Base-by-base conservation (phyloP, 2,888 invertebrate species). In the Pedicia rivosa region DNA sequence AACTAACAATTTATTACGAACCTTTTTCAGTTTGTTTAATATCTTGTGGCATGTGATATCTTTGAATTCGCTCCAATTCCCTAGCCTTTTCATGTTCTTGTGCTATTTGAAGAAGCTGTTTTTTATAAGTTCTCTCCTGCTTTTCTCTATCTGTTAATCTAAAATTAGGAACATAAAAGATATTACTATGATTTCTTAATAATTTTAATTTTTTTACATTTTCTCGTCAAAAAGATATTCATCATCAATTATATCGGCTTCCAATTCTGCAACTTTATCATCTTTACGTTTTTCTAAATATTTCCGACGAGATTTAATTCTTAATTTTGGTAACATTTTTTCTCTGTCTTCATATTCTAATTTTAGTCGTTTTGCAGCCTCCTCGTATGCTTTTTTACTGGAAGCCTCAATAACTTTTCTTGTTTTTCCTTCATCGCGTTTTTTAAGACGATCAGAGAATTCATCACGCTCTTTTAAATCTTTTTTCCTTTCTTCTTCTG, bases 221-320 rank as follows among this genome's bases (percentile, higher is more conserved):
- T 78, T 74, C 44, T 87, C 86, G 37, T 83, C 80, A 59, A 95
- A 98, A 1, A 95, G 68, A 55, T 86, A 90, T 59, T 95, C 92
- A 65, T 98, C 98, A 59, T 99, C 98, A 32, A 76, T 65, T 40
- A 99, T 86, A 53, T 94, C 92, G 5, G 81, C 86, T 62, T 95
- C 95, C 35, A 99, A 63, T 57, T 98, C 95, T 8, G 82, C 75
- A 24, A 97, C 74, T 65, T 98, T 98, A 54, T 98, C 97, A 40
- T 83, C 88, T 60, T 94, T 92, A 31, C 98, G 71, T 59, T 97
- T 98, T 54, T 86, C 84, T 47, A 99, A 68, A 59, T 99, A 98
- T 51, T 88, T 83, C 32, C 94, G 67, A 17, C 98, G 72, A 0
- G 97, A 95, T 54, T 92, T 83, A 13, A 91, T 68, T 24, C 98